Base-by-base conservation (phyloP, 1,140 invertebrate genomes). In the Agrilus planipennis region DNA sequence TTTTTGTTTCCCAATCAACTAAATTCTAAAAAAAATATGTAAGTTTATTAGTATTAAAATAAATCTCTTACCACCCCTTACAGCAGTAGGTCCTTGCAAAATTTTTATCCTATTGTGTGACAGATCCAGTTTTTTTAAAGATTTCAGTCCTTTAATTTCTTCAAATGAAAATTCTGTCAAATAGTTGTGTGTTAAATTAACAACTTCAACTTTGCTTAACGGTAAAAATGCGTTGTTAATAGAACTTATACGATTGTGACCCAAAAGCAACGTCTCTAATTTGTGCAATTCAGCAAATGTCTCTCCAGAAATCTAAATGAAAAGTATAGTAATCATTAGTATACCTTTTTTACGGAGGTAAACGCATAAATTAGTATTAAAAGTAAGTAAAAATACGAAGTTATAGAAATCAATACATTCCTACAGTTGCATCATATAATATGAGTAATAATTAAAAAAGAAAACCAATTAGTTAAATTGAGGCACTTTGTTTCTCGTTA, bases 131-230 rank as follows among this genome's bases (percentile, higher is more conserved):
- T 75, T 58, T 29, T 70, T 70, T 0, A 88, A 54, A 36, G 70
- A 69, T 12, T 73, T 70, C 16, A 88, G 52, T 1, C 83, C 82
- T 30, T 76, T 73, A 7, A 87, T 71, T 51, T 85, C 80, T 47
- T 77, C 71, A 49, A 85, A 71, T 0, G 80, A 84, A 58, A 88
- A 87, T 53, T 84, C 79, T 2, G 64, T 64, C 0, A 87, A 61
- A n/a, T 71, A 64, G 55, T 88, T 88, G 53, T 79, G 74, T 0
- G 81, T 81, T 20, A 88, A 63, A 59, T 85, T 85, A 2, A 84
- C 64, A 31, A 69, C 74, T 41, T 69, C 72, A 5, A 88, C 58
- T 2, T 71, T 72, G 48, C 70, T 70, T 10, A 86, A 61, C 7
- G 75, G 75, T 43, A 73, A 68, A n/a, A 87, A 53, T 0, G 82